Evolutionary conservation across 2,113 vertebrate genomes (phyloP).

Genomic region (Donacobius atricapilla): DNA sequence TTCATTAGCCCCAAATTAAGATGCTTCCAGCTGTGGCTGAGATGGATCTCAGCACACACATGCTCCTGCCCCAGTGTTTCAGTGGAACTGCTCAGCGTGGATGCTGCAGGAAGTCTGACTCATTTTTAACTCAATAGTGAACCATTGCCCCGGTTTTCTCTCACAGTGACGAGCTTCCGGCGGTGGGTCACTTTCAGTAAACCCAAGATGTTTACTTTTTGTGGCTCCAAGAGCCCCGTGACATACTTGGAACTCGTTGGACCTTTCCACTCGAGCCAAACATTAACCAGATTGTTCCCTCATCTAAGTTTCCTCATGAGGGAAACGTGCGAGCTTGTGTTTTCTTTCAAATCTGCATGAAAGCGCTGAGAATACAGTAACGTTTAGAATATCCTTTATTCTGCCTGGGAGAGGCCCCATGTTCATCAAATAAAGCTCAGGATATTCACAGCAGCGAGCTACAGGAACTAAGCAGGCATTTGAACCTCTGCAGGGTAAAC

Average conservation of each 20-base stretch:
- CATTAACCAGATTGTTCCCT: background rate
- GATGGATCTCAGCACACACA: background rate
- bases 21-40: background rate
- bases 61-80: background rate
- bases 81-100: background rate
- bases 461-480: background rate
- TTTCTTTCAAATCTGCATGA: background rate
- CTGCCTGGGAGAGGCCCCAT: background rate
- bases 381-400: background rate
- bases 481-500: background rate
- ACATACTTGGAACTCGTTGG: background rate
- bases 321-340: background rate
- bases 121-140: background rate
- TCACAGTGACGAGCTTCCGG: background rate
- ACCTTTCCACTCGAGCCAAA: background rate
- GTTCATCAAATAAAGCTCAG: background rate
- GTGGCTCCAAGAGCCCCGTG: background rate
- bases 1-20: background rate
- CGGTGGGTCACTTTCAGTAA: background rate
- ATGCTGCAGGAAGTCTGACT: conserved; percentile 8
- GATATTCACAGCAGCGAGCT: background rate
- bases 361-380: background rate
- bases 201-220: background rate
- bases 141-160: background rate
- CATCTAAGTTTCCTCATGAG: background rate